Conservation (phyloP, 2,113 vertebrate species). For the Deroptyus accipitrinus region DNA sequence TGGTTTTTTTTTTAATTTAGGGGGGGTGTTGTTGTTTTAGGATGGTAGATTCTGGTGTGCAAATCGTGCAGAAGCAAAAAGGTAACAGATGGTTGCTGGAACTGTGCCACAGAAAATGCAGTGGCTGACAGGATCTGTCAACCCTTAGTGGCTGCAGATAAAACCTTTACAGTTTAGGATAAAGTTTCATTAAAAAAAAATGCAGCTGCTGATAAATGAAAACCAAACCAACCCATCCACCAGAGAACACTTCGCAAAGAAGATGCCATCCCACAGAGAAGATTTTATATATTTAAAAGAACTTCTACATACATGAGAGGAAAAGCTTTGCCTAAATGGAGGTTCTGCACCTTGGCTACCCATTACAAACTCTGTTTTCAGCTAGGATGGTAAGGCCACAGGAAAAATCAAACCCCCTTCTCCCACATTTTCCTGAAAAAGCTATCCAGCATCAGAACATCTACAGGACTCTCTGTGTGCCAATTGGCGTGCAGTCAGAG, state of each 20-base stretch:
- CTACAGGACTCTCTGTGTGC: background rate
- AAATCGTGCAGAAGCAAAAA: background rate
- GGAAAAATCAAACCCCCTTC: background rate
- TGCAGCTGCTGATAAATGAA: background rate
- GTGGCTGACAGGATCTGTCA: background rate
- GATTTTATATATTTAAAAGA: background rate
- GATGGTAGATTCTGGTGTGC: background rate
- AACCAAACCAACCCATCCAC: background rate
- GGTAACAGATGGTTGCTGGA: conserved; percentile 8
- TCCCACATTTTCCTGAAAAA: background rate
- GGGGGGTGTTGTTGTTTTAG: background rate
- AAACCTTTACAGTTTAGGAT: conserved; percentile 8
- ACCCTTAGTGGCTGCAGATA: background rate
- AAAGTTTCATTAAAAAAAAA: conserved; percentile 14
- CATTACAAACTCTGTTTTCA: background rate
- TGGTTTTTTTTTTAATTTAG: background rate
- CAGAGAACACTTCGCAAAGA: background rate
- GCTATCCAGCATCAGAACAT: background rate
- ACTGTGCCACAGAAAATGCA: background rate
- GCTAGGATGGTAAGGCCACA: background rate
- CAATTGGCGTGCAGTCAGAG: background rate
- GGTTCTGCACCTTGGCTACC: background rate
- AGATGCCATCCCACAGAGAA: background rate
- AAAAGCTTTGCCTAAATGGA: background rate
- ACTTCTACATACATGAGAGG: background rate